Percentiles rank a stretch among this genome's conserved stretches.
These are phyloP conservation scores for Geophilus truncorum DNA, from an alignment of 2,888 invertebrate genomes.

Conservation along the genomic window DNA sequence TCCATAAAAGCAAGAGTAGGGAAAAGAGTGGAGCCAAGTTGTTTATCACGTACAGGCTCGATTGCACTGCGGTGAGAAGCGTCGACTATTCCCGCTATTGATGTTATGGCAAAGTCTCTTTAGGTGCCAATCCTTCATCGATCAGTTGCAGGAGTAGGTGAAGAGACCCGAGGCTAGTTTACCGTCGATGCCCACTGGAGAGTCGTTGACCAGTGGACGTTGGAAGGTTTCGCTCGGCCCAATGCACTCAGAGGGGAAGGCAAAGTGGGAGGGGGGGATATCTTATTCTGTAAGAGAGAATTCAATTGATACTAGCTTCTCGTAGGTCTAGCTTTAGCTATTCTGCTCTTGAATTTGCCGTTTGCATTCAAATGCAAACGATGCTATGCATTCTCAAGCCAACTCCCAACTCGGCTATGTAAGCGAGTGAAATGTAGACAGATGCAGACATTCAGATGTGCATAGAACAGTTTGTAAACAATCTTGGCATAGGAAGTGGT, in stretches of 20 bases:
- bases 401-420: constrained; percentile 18
- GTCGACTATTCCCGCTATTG: background rate
- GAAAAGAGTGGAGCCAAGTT: background rate
- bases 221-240: constrained; percentile 20
- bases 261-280: background rate
- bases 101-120: constrained; percentile 21
- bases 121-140: constrained; percentile 24
- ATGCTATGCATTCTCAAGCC: constrained; percentile 14
- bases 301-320: constrained; percentile 22
- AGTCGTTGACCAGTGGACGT: constrained; percentile 23
- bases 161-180: background rate
- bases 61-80: constrained; percentile 2
- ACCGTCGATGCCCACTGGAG: constrained; percentile 24
- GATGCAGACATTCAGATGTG: constrained; percentile 27
- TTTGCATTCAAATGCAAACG: constrained; percentile 24
- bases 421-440: constrained; percentile 12
- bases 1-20: background rate
- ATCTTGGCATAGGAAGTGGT: constrained; percentile 25
- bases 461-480: constrained; percentile 27
- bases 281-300: constrained; percentile 23
- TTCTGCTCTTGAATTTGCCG: constrained; percentile 18
- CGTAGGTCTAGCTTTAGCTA: background rate
- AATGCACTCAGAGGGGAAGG: background rate
- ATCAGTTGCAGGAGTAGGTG: background rate
- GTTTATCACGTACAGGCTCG: background rate